These are phyloP conservation scores for Tetropium fuscum DNA, from an alignment of 2,888 invertebrate species.

Conservation along the genomic window DNA sequence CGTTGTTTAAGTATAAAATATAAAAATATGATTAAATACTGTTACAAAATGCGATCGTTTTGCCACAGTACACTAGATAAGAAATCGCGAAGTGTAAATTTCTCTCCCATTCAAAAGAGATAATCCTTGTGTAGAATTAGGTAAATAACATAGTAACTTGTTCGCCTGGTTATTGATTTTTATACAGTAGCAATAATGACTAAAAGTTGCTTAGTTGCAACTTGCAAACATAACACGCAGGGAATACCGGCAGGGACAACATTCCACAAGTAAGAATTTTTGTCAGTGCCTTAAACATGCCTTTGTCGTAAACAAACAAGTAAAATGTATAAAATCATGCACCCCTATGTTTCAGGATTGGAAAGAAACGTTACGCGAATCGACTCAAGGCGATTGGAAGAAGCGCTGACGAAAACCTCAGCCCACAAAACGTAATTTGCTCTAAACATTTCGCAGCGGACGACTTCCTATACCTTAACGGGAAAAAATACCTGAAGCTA, in stretches of 20 bases:
- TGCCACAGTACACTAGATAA: no score
- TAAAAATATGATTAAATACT: no score
- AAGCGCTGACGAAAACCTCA: slow-evolving; percentile 19
- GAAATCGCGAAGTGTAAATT: no score
- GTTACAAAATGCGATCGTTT: no score
- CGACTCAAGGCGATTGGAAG: slow-evolving; percentile 20
- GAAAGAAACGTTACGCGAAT: slow-evolving; percentile 19
- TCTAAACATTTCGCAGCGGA: slow-evolving; percentile 18
- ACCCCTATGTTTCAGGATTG: slow-evolving; percentile 17
- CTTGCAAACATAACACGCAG: slow-evolving; percentile 18
- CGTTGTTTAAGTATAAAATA: no score
- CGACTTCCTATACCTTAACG: slow-evolving; percentile 18
- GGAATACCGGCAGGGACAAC: slow-evolving; percentile 20
- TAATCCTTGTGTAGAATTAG: no score
- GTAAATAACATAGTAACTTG: no score
- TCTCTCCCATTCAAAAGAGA: no score
- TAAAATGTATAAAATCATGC: no score
- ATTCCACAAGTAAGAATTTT: slow-evolving; percentile 18
- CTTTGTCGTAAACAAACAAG: not conserved
- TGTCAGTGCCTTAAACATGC: not conserved
- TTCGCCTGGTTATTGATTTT: slow-evolving; percentile 19
- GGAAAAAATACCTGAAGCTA: slow-evolving; percentile 19
- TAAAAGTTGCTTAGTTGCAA: slow-evolving; percentile 23
- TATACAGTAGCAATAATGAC: slow-evolving; percentile 17
- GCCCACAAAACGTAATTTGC: slow-evolving; percentile 21